Evolutionary conservation across 2,797 vertebrate genomes (phyloP).

Genomic region (Phrynocephalus vlangalii): DNA sequence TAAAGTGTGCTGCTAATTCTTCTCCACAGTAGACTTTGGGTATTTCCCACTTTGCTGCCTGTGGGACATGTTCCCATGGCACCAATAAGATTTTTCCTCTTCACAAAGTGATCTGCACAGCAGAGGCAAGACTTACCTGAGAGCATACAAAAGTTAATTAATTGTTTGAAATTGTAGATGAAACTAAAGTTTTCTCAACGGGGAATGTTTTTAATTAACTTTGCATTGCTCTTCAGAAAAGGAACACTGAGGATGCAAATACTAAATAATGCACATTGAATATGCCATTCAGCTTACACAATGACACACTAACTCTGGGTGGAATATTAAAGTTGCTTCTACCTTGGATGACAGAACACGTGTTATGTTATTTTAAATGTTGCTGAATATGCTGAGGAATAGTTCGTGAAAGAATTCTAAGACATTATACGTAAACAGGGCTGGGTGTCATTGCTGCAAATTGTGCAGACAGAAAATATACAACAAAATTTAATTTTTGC

Average conservation of each 20-base stretch:
- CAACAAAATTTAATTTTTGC: background rate
- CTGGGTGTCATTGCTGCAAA: background rate
- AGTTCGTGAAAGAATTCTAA: constrained; percentile 37
- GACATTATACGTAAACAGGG: background rate
- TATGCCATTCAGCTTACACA: constrained; percentile 55
- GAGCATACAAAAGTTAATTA: constrained; percentile 71
- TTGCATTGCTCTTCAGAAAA: constrained; percentile 55
- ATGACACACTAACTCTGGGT: constrained; percentile 38
- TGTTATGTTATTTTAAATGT: constrained; percentile 41
- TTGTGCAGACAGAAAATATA: background rate
- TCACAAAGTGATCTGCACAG: constrained; percentile 40
- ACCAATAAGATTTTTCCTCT: constrained; percentile 39
- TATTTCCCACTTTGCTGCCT: background rate
- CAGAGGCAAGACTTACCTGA: constrained; percentile 56
- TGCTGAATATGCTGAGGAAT: constrained; percentile 19
- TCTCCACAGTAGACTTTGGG: constrained; percentile 3
- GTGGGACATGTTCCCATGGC: constrained; percentile 7
- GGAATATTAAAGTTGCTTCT: constrained; percentile 50
- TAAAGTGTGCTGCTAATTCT: background rate
- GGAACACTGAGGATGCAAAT: constrained; percentile 49
- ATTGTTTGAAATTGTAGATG: constrained; percentile 68
- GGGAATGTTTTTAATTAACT: constrained; percentile 66
- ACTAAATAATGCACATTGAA: constrained; percentile 71
- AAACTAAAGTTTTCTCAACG: constrained; percentile 58
- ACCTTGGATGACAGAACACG: constrained; percentile 35